Conservation (phyloP, 2,797 vertebrate species). For the Varecia variegata region DNA sequence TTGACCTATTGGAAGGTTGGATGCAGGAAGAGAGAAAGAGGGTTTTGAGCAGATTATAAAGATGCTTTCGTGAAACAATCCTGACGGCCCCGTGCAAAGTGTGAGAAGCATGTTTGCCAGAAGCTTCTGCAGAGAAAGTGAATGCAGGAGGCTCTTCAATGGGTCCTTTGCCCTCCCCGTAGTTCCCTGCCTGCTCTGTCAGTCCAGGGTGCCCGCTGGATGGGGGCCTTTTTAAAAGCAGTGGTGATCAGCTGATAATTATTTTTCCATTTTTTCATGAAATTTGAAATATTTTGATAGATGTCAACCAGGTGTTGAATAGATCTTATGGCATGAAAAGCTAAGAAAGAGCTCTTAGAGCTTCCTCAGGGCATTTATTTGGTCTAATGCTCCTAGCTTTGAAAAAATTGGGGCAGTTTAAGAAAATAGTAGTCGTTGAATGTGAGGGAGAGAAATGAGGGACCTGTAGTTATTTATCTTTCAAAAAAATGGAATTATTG, state of each 20-base stretch:
- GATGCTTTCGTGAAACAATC: background rate
- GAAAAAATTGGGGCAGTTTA: background rate
- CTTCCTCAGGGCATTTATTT: background rate
- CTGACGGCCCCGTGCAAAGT: background rate
- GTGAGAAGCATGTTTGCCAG: background rate
- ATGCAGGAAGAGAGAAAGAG: background rate
- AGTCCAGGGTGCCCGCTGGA: background rate
- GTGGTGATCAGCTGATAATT: background rate
- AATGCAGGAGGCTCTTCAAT: background rate
- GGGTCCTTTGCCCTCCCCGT: background rate
- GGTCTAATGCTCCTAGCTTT: background rate
- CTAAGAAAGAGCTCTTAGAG: background rate
- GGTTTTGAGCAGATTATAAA: background rate
- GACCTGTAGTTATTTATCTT: background rate
- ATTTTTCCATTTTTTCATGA: background rate
- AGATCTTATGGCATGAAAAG: background rate
- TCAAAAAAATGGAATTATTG: background rate
- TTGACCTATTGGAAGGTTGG: background rate
- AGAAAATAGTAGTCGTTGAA: background rate
- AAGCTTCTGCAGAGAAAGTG: background rate
- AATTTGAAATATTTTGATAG: slow-evolving; percentile 22
- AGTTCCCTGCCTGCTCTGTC: too few species aligned
- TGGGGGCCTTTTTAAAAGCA: background rate
- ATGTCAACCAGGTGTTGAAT: background rate
- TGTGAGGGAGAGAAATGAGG: background rate